Conservation (phyloP, 1,140 invertebrate genomes). For the Tetragonula clypearis region DNA sequence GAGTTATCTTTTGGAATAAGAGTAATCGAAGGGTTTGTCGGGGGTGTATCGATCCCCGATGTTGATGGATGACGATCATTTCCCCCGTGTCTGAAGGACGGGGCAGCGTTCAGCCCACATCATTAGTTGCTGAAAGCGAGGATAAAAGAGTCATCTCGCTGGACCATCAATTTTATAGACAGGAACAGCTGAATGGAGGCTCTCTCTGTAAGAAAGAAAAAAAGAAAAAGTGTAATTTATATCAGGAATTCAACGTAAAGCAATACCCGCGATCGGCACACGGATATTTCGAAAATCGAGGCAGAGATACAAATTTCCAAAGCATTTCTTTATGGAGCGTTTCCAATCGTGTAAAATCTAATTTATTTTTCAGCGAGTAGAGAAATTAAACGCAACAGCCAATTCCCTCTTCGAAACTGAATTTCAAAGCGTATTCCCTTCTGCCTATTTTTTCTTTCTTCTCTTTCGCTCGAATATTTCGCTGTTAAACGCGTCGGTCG, state of each 20-base stretch:
- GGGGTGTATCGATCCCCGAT: constrained; percentile 22
- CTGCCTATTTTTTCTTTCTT: too few relatives aligned
- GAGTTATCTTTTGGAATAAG: neutral
- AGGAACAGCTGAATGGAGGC: constrained; percentile 8
- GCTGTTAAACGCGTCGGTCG: neutral
- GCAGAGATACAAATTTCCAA: too few relatives aligned
- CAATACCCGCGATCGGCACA: neutral
- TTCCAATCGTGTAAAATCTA: too few relatives aligned
- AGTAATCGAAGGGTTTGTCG: constrained; percentile 36
- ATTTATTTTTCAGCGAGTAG: too few relatives aligned
- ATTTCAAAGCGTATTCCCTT: too few relatives aligned
- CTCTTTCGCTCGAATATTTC: neutral
- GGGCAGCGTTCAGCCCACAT: constrained; percentile 46
- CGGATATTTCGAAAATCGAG: too few relatives aligned
- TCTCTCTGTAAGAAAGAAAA: neutral
- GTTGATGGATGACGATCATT: constrained; percentile 54
- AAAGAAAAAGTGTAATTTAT: neutral
- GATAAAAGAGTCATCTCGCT: constrained; percentile 41
- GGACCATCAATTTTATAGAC: constrained; percentile 45
- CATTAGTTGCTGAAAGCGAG: constrained; percentile 43
- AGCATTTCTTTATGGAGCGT: too few relatives aligned
- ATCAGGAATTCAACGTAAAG: neutral
- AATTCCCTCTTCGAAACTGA: too few relatives aligned
- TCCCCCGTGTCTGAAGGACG: constrained; percentile 12
- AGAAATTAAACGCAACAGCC: too few relatives aligned